Percentiles rank a stretch among this genome's conserved stretches.
These are phyloP conservation scores for Perca schrenkii DNA, from an alignment of 2,113 vertebrate species.

Conservation along the genomic window DNA sequence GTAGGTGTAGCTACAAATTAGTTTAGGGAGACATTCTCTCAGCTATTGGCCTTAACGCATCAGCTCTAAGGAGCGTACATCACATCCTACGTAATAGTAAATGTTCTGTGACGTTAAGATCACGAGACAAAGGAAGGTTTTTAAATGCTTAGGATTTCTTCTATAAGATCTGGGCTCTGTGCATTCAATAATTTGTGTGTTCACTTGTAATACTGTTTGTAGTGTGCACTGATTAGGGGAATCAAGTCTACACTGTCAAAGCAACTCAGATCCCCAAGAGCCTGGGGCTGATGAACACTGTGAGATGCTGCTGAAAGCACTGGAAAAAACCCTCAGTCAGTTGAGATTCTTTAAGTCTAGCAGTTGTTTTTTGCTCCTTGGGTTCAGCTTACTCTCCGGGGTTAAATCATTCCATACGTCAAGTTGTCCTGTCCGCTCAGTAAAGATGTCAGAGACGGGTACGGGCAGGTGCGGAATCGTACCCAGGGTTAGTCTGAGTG, in stretches of 20 bases:
- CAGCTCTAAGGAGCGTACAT: background rate
- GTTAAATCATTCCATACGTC: too few species aligned
- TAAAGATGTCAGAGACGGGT: too few species aligned
- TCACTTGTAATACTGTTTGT: constrained; percentile 17
- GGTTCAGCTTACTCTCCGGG: too few species aligned
- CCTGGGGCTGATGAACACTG: background rate
- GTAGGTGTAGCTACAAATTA: background rate
- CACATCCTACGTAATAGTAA: background rate
- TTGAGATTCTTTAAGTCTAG: too few species aligned
- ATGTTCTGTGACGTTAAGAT: constrained; percentile 2
- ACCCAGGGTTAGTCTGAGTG: too few species aligned
- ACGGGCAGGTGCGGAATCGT: too few species aligned
- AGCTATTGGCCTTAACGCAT: background rate
- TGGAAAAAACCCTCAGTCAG: too few species aligned
- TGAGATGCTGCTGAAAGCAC: background rate
- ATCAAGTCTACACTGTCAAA: background rate
- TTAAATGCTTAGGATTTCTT: constrained; percentile 23
- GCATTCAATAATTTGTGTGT: constrained; percentile 14
- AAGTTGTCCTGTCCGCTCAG: too few species aligned
- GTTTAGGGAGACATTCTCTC: background rate
- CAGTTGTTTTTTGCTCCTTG: too few species aligned
- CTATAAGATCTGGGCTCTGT: constrained; percentile 1
- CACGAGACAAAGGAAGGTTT: constrained; percentile 6
- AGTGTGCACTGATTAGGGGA: background rate
- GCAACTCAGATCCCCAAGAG: background rate